Conservation (phyloP, 2,113 vertebrate species). For the Phaethornis superciliosus region DNA sequence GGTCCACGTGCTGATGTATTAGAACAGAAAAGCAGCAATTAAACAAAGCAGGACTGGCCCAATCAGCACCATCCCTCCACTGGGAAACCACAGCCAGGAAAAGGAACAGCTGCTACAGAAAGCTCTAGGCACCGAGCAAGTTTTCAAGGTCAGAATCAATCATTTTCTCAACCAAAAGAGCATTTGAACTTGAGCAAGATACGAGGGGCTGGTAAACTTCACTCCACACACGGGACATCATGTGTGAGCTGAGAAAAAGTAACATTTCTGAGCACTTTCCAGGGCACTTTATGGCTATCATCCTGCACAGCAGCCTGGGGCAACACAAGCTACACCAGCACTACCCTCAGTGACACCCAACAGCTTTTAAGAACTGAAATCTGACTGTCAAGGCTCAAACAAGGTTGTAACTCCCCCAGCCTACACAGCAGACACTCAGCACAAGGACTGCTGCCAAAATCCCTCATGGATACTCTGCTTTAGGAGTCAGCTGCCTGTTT, state of each 20-base stretch:
- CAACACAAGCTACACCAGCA: neutral
- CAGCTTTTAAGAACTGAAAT: neutral
- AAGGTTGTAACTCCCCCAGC: neutral
- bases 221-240: neutral
- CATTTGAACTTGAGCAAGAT: neutral
- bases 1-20: slow-evolving; percentile 90
- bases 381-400: neutral
- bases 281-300: neutral
- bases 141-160: neutral
- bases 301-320: neutral
- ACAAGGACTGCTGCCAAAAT: neutral
- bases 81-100: neutral
- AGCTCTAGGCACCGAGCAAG: neutral
- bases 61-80: neutral
- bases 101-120: neutral
- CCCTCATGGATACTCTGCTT: neutral
- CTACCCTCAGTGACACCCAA: rapidly evolving
- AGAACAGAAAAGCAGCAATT: neutral
- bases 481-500: rapidly evolving
- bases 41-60: neutral
- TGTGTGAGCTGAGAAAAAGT: neutral
- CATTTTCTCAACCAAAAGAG: neutral
- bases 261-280: neutral
- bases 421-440: neutral
- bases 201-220: neutral